These are phyloP conservation scores for Orthosia gothica DNA, from an alignment of 2,888 invertebrate genomes.

Conservation along the genomic window DNA sequence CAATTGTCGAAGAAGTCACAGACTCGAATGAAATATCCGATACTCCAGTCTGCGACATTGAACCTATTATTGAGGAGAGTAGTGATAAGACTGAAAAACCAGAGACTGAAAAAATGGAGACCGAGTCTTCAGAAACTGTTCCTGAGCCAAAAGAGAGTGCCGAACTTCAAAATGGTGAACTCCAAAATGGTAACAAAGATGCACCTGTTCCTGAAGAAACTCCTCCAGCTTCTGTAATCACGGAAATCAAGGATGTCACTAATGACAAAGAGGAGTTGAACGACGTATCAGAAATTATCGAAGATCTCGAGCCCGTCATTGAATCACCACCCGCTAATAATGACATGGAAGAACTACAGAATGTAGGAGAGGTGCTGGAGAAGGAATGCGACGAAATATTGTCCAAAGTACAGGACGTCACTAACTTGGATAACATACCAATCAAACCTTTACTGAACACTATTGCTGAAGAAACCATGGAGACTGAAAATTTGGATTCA, in stretches of 20 bases:
- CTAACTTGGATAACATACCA: constrained; percentile 85
- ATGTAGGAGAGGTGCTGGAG: constrained; percentile 86
- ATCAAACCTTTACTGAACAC: constrained; percentile 83
- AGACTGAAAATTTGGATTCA: constrained; percentile 83
- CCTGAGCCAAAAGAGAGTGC: constrained; percentile 74
- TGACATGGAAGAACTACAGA: constrained; percentile 85
- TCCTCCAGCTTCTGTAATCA: constrained; percentile 73
- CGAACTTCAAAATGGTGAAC: constrained; percentile 69
- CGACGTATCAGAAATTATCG: constrained; percentile 80
- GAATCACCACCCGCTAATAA: constrained; percentile 81
- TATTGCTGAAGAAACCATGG: constrained; percentile 85
- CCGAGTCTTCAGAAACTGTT: constrained; percentile 66
- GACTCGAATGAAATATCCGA: constrained; percentile 73
- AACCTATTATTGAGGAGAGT: constrained; percentile 78
- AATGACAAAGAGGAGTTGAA: constrained; percentile 77
- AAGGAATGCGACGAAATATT: constrained; percentile 89
- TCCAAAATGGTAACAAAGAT: constrained; percentile 68
- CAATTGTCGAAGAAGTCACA: constrained; percentile 76
- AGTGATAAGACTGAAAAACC: constrained; percentile 77
- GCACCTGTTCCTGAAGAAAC: constrained; percentile 73
- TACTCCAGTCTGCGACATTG: constrained; percentile 70
- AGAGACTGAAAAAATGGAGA: constrained; percentile 80
- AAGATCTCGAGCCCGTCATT: constrained; percentile 82
- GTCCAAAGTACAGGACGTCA: constrained; percentile 87
- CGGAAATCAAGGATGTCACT: constrained; percentile 84